Evolutionary conservation across 2,797 vertebrate genomes (phyloP), one percentile per base, ranked within the genome.

Genomic region (Phoeniculus purpureus): DNA sequence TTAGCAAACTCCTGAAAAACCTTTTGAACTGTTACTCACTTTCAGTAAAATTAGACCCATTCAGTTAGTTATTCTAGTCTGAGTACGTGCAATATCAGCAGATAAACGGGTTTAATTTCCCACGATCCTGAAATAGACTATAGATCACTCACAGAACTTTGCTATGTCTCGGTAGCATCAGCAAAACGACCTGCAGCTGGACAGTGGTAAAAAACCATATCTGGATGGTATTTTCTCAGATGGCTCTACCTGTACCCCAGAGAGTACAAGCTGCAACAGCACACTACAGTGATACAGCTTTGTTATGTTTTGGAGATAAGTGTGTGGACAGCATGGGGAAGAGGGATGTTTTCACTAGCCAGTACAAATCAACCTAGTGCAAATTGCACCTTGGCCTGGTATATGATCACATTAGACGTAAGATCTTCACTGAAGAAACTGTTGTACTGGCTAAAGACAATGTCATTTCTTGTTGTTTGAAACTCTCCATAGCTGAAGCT

Each of bases 41-140:
- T 1, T 11, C 26, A 31, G 7, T 47, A 51, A 86, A 78, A 68
- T 93, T 50, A 66, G 13, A 56, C 12, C 16, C 4, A 2, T 59
- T 64, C 16, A 58, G 12, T 43, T 12, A 32, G 2, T 22, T 23
- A 47, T 80, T 22, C 12, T 58, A 48, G 12, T 58, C 22, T 59
- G 45, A 71, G 8, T n/a, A 54, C 16, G 37, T 40, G 17, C 32
- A 47, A 3, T 27, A 25, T 18, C 45, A 76, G 10, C 14, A 83
- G 43, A 55, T 31, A 40, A 3, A 3, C 56, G 54, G 15, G 18
- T 31, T 26, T 22, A 21, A 43, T 1, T 73, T 56, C 20, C 4
- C 0, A 0, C 2, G 6, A 48, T 2, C 1, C 29, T 80, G 51
- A 61, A 72, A 64, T 2, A 26, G 45, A 5, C 19, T 70, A 25